Conservation (phyloP, 2,797 vertebrate species). For the Chaenodraco wilsoni region DNA sequence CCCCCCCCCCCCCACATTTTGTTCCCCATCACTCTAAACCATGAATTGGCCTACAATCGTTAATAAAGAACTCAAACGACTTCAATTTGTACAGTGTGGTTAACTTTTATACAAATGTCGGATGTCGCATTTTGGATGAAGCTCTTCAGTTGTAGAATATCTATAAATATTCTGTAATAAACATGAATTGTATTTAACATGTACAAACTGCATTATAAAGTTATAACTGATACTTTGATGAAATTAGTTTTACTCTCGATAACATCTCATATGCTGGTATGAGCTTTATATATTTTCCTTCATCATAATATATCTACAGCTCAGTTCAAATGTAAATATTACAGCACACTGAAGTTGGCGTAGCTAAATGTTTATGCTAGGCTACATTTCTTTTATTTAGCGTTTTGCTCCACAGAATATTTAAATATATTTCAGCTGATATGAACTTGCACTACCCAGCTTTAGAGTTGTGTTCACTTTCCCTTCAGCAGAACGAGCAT, state of each 20-base stretch:
- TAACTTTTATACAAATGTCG: background rate
- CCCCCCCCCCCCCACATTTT: too few relatives aligned
- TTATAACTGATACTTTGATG: too few relatives aligned
- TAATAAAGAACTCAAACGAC: background rate
- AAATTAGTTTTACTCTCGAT: background rate
- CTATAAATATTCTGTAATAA: background rate
- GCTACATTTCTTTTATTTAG: too few relatives aligned
- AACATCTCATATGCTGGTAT: background rate
- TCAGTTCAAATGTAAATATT: conserved; percentile 3
- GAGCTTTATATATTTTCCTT: too few relatives aligned
- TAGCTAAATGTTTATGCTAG: background rate
- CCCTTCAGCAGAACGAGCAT: background rate
- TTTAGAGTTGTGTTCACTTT: background rate
- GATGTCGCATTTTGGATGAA: background rate
- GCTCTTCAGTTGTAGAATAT: background rate
- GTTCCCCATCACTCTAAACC: background rate
- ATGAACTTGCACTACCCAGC: background rate
- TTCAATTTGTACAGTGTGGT: background rate
- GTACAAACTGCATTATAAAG: background rate
- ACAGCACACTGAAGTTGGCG: background rate
- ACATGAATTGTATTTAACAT: background rate
- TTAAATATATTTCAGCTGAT: background rate
- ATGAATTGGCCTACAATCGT: background rate
- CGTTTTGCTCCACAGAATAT: background rate
- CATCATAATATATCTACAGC: background rate